Conservation (phyloP, 2,797 vertebrate genomes). For the Pygocentrus nattereri region DNA sequence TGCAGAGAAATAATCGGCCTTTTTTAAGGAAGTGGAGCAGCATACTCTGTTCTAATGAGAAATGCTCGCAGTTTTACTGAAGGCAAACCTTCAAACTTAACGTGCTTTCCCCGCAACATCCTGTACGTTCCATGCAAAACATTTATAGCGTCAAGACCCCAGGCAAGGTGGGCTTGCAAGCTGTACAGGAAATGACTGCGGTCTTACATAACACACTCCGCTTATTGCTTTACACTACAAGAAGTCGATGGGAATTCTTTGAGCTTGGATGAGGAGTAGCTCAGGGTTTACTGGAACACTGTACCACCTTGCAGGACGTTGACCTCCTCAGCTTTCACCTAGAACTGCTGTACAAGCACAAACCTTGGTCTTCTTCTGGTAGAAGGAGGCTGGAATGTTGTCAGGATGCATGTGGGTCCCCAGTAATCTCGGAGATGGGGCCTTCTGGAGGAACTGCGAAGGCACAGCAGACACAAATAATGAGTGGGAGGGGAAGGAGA, state of each 20-base stretch:
- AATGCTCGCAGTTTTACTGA: not conserved
- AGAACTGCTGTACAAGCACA: not conserved
- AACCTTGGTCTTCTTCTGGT: constrained; percentile 74
- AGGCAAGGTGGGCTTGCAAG: not conserved
- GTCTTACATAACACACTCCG: constrained; percentile 18
- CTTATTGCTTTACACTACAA: not conserved
- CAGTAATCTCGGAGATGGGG: constrained; percentile 71
- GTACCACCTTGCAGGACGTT: too few relatives aligned
- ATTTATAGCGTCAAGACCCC: not conserved
- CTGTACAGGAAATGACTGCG: constrained; percentile 35
- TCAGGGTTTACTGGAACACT: not conserved
- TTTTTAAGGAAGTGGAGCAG: too few relatives aligned
- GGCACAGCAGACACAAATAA: not conserved
- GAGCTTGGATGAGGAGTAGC: not conserved
- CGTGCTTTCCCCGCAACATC: not conserved
- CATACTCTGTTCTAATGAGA: too few relatives aligned
- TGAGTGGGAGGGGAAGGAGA: not conserved
- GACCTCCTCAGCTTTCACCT: too few relatives aligned
- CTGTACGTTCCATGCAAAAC: not conserved
- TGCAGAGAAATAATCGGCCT: too few relatives aligned
- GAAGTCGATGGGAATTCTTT: constrained; percentile 19
- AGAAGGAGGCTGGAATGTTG: constrained; percentile 73
- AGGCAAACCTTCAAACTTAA: not conserved
- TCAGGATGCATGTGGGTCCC: constrained; percentile 76
- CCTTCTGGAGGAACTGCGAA: constrained; percentile 61